Conservation (phyloP, 1,140 invertebrate genomes). For the Meloidogyne exigua region DNA sequence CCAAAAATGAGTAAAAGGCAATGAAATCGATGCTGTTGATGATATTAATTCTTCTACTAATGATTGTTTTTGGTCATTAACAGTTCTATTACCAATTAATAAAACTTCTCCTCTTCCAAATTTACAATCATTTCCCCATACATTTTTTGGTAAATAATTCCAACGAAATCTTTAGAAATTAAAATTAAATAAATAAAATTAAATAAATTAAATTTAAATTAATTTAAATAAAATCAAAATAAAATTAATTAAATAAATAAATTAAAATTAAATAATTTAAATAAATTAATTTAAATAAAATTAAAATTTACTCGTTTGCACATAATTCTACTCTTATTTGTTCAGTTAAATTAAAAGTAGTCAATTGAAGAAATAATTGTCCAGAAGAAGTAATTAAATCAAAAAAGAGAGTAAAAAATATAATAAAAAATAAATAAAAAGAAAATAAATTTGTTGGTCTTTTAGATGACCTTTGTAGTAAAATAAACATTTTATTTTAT, state of each 20-base stretch:
- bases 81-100: neutral
- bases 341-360: neutral
- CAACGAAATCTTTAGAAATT: neutral
- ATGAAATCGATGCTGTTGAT: neutral
- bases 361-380: slow-evolving; percentile 1
- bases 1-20: neutral
- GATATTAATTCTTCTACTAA: neutral
- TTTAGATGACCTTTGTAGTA: neutral
- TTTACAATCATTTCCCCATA: slow-evolving; percentile 4
- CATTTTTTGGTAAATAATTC: neutral
- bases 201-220: too few species aligned
- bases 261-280: too few species aligned
- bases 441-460: neutral
- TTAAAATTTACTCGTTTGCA: slow-evolving; percentile 1
- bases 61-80: neutral
- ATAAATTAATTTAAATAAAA: too few species aligned
- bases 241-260: neutral
- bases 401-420: neutral
- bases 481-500: slow-evolving; percentile 2
- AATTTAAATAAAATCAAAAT: neutral
- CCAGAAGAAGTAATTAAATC: neutral
- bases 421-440: slow-evolving; percentile 5
- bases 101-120: neutral
- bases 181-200: too few species aligned
- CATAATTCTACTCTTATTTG: neutral